phyloP scores from a whole-genome alignment of 2,888 invertebrate genomes.

The Diogma glabrata region DNA sequence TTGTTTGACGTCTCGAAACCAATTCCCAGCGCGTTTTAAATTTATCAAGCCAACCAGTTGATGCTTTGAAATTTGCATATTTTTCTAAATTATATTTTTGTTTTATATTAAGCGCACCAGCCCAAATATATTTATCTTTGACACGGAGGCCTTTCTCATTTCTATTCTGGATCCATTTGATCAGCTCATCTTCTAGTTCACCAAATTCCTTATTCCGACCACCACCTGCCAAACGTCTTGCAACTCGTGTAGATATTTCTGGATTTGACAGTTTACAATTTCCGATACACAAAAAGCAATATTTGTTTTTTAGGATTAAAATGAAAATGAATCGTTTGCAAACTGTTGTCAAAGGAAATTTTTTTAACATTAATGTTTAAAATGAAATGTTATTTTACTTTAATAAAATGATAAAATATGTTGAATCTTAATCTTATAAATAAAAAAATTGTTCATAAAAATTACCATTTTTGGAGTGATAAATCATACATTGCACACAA shows the following conservation, averaged over 20 bases:
- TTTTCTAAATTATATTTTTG: background rate
- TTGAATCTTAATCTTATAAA: too few species aligned
- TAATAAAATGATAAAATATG: too few species aligned
- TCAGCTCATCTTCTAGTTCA: background rate
- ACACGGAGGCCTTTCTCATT: background rate
- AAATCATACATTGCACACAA: too few species aligned
- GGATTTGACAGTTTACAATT: background rate
- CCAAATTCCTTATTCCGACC: constrained; percentile 5
- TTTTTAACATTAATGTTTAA: too few species aligned
- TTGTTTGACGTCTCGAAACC: constrained; percentile 5
- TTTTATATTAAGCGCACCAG: background rate
- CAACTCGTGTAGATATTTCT: background rate
- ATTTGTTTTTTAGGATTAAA: too few species aligned
- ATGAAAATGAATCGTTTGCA: too few species aligned
- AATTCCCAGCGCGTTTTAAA: constrained; percentile 1
- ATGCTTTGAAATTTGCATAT: background rate
- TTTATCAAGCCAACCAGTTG: background rate
- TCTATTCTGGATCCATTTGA: background rate
- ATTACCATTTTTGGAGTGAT: too few species aligned
- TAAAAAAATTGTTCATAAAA: too few species aligned
- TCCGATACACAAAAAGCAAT: too few species aligned
- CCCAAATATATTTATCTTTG: constrained; percentile 3
- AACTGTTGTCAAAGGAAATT: too few species aligned
- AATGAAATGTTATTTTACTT: too few species aligned
- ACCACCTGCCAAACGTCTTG: background rate